Evolutionary conservation across 1,140 invertebrate species (phyloP), one percentile per base, ranked within the genome.

Genomic region (Colletes gigas): DNA sequence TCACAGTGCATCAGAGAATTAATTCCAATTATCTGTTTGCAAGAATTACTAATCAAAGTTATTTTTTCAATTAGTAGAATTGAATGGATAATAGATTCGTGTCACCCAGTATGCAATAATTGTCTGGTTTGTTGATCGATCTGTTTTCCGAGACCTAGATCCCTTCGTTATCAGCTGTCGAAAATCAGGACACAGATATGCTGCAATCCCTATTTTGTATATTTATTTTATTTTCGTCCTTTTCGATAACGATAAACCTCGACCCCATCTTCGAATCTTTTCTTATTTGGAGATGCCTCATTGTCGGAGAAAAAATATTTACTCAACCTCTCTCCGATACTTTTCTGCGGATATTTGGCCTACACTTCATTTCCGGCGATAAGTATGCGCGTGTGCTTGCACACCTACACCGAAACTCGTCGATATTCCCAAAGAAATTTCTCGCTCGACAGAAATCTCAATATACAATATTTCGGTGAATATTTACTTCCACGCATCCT

Each of bases 351-450:
- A 84, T 67, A 80, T 79, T 83, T 70, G 44, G 54, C 15, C 7
- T 14, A 17, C 50, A 50, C 39, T 63, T 77, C 78, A 84, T 84
- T 84, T 85, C 78, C 63, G 57, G 52, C 10, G 78, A 85, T 84
- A 84, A 68, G 47, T 14, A 15, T 44, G 41, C 17, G 15, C 4
- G 54, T 59, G n/a, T 39, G 39, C 7, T 3, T 1, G 10, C 3
- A 14, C 50, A 55, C 30, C 9, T n/a, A 30, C n/a, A 6, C 4
- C 4, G 15, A 47, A 19, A 47, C 44, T 21, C 10, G 17, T 3
- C 1, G 10, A 47, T 19, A 15, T 57, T 19, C 17, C 6, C 14
- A 21, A 52, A 52, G 80, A 78, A 69, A 81, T 77, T n/a, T 12
- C 41, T 30, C 15, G 17, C 54, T 44, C 5, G 17, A 30, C 15